These are phyloP conservation scores for Hetaerina titia DNA, from an alignment of 2,888 invertebrate species.

Conservation along the genomic window DNA sequence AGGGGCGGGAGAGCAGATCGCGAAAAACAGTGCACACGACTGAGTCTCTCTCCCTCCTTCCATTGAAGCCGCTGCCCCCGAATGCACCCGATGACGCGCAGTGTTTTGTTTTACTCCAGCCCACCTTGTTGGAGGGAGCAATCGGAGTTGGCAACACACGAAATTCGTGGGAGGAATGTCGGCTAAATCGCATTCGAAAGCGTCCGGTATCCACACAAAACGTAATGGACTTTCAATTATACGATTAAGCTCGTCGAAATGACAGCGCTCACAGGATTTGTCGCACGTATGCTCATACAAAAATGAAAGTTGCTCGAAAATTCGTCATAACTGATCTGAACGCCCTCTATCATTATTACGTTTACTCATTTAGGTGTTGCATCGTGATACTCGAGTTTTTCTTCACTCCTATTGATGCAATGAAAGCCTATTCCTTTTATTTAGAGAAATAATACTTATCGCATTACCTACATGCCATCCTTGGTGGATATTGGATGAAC, in stretches of 20 bases:
- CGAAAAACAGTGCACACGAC: background rate
- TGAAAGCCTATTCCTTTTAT: no score
- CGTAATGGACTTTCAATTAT: conserved; percentile 39
- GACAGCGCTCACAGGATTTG: background rate
- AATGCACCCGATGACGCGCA: background rate
- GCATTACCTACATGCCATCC: no score
- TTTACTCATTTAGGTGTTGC: no score
- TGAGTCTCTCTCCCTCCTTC: background rate
- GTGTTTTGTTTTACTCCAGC: background rate
- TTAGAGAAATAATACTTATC: no score
- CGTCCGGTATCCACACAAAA: background rate
- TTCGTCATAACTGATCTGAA: background rate
- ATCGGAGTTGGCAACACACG: background rate
- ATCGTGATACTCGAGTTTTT: no score
- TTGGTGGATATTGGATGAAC: no score
- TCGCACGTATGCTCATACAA: background rate
- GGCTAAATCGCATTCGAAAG: background rate
- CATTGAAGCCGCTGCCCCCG: background rate
- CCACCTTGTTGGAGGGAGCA: background rate
- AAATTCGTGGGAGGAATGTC: background rate
- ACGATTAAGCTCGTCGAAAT: background rate
- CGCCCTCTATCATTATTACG: no score
- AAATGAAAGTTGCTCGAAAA: background rate
- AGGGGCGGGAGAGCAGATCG: background rate
- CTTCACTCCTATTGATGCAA: no score